Base-by-base conservation (phyloP, 2,888 invertebrate species). In the Agrochola circellaris region DNA sequence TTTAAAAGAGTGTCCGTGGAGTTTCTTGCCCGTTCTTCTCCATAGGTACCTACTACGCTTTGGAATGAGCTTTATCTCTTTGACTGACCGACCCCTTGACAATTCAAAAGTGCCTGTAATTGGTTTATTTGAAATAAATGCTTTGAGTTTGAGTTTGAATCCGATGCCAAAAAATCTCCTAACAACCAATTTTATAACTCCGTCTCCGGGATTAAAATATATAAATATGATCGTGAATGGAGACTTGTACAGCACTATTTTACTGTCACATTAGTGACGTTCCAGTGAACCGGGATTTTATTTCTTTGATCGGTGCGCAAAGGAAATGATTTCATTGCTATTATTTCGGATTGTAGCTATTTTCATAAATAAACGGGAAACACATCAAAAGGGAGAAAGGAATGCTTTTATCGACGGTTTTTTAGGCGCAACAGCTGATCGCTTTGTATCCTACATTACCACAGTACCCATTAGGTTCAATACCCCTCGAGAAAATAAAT, bases 311-410 rank as follows among this genome's bases (percentile, higher is more conserved):
- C 38, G 30, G n/a, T 38, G 30, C 34, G 42, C n/a, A 65, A 83
- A 83, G 79, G 65, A 83, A 79, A 79, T 83, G 20, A 83, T 79
- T 79, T 79, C 48, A 70, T 70, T 83, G 54, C 54, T 66, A 79
- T 66, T 61, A 58, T 69, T 76, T 48, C 9, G 45, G 17, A 67
- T 66, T 81, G 30, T 42, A 48, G 38, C n/a, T 60, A n/a, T 51
- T 58, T 69, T 69, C 61, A 54, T 64, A 70, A 65, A 80, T 58
- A 62, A 56, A 69, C 48, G n/a, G 48, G 17, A 79, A 66, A 61
- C 60, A 70, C 54, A 34, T 70, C 65, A 83, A 80, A 80, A 83
- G 60, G 42, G 9, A 65, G 48, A 60, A n/a, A 70, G 60, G 38
- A 83, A 78, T 83, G 70, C 69, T 79, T 79, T 67, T 78, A 66